Conservation (phyloP, 2,113 vertebrate genomes). For the Myiozetetes cayanensis region DNA sequence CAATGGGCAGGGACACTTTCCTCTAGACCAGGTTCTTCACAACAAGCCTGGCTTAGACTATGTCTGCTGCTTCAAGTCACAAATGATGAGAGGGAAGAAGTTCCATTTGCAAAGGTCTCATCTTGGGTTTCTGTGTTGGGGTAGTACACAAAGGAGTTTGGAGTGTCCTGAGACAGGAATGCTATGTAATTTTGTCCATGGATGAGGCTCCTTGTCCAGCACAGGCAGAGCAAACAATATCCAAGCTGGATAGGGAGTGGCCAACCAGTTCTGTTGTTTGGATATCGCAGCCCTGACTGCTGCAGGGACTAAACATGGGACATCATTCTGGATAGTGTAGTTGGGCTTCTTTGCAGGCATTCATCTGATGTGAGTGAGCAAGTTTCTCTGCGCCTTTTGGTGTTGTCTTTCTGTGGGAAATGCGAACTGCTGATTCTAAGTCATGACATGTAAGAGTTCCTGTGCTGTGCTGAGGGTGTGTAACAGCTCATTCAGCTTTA, state of each 20-base stretch:
- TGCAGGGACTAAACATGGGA: not conserved
- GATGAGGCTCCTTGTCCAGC: not conserved
- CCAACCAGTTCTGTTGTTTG: not conserved
- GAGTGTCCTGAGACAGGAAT: not conserved
- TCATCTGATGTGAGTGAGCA: not conserved
- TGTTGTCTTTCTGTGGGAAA: not conserved
- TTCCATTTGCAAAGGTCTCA: not conserved
- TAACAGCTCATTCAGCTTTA: conserved; percentile 53
- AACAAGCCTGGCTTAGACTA: not conserved
- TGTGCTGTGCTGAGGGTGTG: conserved; percentile 22
- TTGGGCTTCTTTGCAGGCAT: not conserved
- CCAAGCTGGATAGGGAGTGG: not conserved
- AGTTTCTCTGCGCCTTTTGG: not conserved
- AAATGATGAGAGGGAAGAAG: not conserved
- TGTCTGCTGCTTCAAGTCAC: not conserved
- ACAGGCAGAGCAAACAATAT: not conserved
- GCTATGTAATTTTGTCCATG: not conserved
- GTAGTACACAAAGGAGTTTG: not conserved
- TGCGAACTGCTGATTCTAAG: not conserved
- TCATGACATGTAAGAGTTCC: conserved; percentile 18
- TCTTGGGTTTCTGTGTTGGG: not conserved
- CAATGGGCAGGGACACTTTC: not conserved
- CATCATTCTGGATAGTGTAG: not conserved
- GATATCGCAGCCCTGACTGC: not conserved
- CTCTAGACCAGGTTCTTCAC: not conserved